Conservation (phyloP, 2,888 invertebrate genomes). For the Beris morrisii region DNA sequence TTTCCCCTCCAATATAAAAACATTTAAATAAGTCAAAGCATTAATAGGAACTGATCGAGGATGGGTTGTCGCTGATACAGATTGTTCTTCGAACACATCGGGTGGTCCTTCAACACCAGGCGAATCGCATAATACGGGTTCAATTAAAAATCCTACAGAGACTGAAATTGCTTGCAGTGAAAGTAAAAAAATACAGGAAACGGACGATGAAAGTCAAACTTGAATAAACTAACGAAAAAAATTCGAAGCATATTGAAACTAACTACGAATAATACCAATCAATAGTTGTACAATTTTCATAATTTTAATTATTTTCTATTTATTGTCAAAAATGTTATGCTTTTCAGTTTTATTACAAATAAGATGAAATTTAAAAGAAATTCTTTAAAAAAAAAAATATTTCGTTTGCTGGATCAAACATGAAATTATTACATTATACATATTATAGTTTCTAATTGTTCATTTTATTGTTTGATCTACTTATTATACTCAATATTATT, state of each 20-base stretch:
- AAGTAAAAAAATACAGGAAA: constrained; percentile 25
- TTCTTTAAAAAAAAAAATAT: constrained; percentile 11
- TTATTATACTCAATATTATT: not conserved
- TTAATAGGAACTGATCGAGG: constrained; percentile 40
- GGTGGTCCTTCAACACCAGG: constrained; percentile 37
- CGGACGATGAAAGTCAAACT: constrained; percentile 23
- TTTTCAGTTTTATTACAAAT: constrained; percentile 10
- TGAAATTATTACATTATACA: constrained; percentile 1
- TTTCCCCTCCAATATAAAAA: constrained; percentile 12
- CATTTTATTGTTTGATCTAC: not conserved
- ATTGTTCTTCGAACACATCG: constrained; percentile 36
- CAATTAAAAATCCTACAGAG: constrained; percentile 27
- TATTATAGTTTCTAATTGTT: not conserved
- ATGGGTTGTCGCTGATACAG: constrained; percentile 42
- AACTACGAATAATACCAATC: constrained; percentile 1
- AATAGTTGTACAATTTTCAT: not conserved
- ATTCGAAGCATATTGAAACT: not conserved
- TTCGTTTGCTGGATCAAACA: constrained; percentile 35
- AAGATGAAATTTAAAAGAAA: constrained; percentile 24
- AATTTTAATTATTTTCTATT: constrained; percentile 27
- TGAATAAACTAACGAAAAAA: constrained; percentile 9
- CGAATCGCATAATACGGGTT: constrained; percentile 29
- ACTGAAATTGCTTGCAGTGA: constrained; percentile 31
- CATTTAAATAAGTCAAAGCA: constrained; percentile 11
- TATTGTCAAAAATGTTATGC: constrained; percentile 28